Conservation (phyloP, 1,140 invertebrate genomes). For the Drosophila leontia region DNA sequence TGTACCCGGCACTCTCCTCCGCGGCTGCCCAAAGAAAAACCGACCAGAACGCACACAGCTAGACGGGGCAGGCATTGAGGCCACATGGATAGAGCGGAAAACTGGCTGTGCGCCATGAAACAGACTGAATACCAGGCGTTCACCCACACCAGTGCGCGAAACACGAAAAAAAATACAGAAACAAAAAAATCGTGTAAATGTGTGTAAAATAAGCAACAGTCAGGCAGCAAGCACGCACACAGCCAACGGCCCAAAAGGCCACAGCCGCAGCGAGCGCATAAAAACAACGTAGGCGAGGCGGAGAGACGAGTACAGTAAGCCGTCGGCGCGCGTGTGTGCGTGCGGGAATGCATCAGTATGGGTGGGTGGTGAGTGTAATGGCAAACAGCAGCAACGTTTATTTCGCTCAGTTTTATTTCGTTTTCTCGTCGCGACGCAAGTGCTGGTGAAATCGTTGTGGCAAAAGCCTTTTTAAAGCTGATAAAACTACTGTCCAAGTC, state of each 20-base stretch:
- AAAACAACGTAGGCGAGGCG: constrained; percentile 21
- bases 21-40: constrained; percentile 24
- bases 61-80: constrained; percentile 25
- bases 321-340: constrained; percentile 27
- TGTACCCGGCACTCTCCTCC: constrained; percentile 4
- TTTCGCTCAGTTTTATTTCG: constrained; percentile 76
- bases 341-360: constrained; percentile 33
- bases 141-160: constrained; percentile 44
- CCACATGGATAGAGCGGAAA: constrained; percentile 66
- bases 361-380: constrained; percentile 51
- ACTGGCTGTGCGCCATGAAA: constrained; percentile 78
- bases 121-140: constrained; percentile 58
- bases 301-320: constrained; percentile 43
- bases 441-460: constrained; percentile 56
- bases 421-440: constrained; percentile 64
- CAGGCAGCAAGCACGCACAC: constrained; percentile 34
- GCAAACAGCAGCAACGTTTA: constrained; percentile 56
- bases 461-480: constrained; percentile 27
- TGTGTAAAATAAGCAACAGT: constrained; percentile 34
- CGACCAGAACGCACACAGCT: constrained; percentile 26
- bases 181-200: constrained; percentile 47
- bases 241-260: constrained; percentile 17
- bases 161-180: constrained; percentile 23
- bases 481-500: constrained; percentile 1
- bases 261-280: constrained; percentile 23